These are phyloP conservation scores for Lacerta bilineata DNA, from an alignment of 2,797 vertebrate genomes.

Conservation along the genomic window DNA sequence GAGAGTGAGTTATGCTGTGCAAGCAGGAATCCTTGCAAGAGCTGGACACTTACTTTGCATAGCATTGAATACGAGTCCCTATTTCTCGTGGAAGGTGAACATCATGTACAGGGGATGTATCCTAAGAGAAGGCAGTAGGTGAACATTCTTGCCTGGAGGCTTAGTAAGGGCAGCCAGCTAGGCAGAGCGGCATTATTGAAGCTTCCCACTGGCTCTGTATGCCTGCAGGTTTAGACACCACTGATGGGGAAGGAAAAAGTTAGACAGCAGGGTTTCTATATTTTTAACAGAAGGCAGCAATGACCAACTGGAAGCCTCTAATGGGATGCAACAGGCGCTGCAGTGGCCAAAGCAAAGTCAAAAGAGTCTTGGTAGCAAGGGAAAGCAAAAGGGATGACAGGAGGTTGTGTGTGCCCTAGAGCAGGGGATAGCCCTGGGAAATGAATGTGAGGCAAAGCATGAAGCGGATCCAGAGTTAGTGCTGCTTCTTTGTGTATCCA, in stretches of 20 bases:
- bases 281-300: not conserved
- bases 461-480: not conserved
- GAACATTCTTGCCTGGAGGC: not conserved
- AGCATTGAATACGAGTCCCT: too few species aligned
- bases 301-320: not conserved
- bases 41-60: too few species aligned
- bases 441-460: not conserved
- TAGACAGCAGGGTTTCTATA: not conserved
- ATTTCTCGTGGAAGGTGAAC: too few species aligned
- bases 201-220: not conserved
- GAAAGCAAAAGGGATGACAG: too few species aligned
- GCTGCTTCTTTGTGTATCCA: not conserved
- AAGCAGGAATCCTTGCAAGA: too few species aligned
- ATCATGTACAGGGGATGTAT: too few species aligned
- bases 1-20: too few species aligned
- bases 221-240: not conserved
- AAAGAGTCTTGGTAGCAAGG: not conserved
- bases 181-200: not conserved
- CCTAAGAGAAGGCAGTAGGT: not conserved
- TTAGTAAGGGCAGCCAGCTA: not conserved
- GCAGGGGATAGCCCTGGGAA: not conserved
- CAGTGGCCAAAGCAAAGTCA: not conserved
- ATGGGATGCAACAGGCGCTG: not conserved
- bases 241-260: not conserved
- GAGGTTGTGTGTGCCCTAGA: too few species aligned